Conservation (phyloP, 2,888 invertebrate genomes). For the Caenorhabditis sp. region DNA sequence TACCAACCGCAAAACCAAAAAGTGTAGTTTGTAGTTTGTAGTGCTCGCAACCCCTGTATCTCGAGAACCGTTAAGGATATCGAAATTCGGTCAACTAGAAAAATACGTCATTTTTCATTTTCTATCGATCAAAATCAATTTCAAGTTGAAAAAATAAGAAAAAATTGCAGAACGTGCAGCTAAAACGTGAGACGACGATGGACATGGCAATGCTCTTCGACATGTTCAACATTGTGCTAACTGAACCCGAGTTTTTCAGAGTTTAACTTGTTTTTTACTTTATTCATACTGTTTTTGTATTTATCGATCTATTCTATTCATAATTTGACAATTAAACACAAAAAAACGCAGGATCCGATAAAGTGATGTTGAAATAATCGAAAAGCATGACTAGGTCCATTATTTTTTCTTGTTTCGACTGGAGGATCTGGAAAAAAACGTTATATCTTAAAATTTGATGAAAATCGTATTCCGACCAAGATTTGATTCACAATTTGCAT, state of each 20-base stretch:
- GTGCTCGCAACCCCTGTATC: neutral
- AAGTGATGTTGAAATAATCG: slow-evolving; percentile 18
- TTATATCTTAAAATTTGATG: neutral
- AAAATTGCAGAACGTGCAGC: slow-evolving; percentile 47
- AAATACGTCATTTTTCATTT: neutral
- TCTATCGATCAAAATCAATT: neutral
- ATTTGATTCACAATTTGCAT: slow-evolving; percentile 43
- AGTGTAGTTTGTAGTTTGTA: too few species aligned
- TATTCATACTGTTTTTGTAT: too few species aligned
- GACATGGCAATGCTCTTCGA: slow-evolving; percentile 57
- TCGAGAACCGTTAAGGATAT: neutral
- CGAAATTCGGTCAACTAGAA: neutral
- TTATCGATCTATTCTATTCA: too few species aligned
- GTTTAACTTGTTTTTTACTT: too few species aligned
- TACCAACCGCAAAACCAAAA: too few species aligned
- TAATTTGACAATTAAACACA: neutral
- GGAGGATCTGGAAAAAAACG: slow-evolving; percentile 20
- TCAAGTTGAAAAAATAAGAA: neutral
- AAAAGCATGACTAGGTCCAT: slow-evolving; percentile 39
- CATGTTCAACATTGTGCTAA: slow-evolving; percentile 56
- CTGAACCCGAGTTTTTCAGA: slow-evolving; percentile 59
- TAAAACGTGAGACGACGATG: slow-evolving; percentile 46
- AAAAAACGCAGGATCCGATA: slow-evolving; percentile 21
- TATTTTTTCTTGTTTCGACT: slow-evolving; percentile 19
- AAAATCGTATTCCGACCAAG: slow-evolving; percentile 25